Conservation (phyloP, 2,888 invertebrate species). For the Coelinius sp. region DNA sequence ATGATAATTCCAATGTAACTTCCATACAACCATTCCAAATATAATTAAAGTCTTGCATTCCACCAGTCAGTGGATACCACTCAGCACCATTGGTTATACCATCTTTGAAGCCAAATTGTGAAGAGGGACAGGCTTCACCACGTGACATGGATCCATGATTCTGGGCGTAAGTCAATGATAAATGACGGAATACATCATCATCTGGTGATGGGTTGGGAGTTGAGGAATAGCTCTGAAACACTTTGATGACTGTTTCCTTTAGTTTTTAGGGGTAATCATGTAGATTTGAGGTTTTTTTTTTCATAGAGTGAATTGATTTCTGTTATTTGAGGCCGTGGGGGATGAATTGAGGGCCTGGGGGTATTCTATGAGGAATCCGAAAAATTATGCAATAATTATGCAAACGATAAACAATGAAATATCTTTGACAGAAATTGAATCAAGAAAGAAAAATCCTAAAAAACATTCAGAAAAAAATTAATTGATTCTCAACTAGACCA, state of each 20-base stretch:
- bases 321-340: neutral
- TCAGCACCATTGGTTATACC: conserved; percentile 96
- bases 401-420: too few relatives aligned
- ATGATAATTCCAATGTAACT: conserved; percentile 93
- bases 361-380: too few relatives aligned
- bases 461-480: neutral
- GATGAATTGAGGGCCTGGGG: too few relatives aligned
- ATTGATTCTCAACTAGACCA: neutral
- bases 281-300: neutral
- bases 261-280: neutral
- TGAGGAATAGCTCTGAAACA: conserved; percentile 88
- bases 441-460: neutral
- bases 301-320: neutral
- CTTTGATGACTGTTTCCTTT: conserved; percentile 68
- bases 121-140: conserved; percentile 85
- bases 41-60: conserved; percentile 96
- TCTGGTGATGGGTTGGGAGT: conserved; percentile 90
- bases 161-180: conserved; percentile 87
- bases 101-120: conserved; percentile 83
- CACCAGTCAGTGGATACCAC: conserved; percentile 93
- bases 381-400: too few relatives aligned
- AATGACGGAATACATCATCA: conserved; percentile 91
- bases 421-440: too few relatives aligned
- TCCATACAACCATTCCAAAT: conserved; percentile 95
- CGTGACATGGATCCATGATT: conserved; percentile 92